Evolutionary conservation across 2,113 vertebrate genomes (phyloP), one percentile per base, ranked within the genome.

Genomic region (Deroptyus accipitrinus): DNA sequence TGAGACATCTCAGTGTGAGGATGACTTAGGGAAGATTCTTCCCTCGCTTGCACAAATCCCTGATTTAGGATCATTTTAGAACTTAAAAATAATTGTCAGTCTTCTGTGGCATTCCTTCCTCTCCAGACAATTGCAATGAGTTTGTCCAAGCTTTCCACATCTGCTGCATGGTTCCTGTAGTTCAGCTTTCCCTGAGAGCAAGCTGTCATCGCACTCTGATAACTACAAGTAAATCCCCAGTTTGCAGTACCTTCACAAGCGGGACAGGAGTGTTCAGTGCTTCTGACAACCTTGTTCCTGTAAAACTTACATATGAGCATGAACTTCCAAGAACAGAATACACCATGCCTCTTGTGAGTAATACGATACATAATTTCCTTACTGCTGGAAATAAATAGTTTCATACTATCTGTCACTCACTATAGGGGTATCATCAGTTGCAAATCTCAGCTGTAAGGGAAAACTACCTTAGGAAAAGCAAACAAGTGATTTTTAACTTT

Each of bases 401-500:
- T 95, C 76, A 63, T 92, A 64, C 46, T 59, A 62, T 86, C 91
- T 59, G 66, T 86, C 91, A 68, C 42, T 86, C 68, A 33, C 19
- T 46, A 5, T 7, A 86, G 91, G 55, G 54, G 20, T 67, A 84
- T 67, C 49, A 51, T 8, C 72, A 33, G 42, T 35, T 86, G n/a
- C 28, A 83, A 83, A 95, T 63, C 80, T 83, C 11, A 86, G 68
- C 37, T 86, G 63, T 30, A 67, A 79, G 69, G 69, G 46, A 86
- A 94, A 96, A 90, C 6, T 69, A 61, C 15, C 1, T 8, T 28
- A 78, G 63, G 62, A 85, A 93, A 78, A 88, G 15, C 5, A 5
- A 85, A 61, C 69, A 93, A 66, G 75, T 59, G 70, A 89, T 73
- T 93, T 70, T 76, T 75, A 87, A 49, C 88, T 94, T 88, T 69